Evolutionary conservation across 2,888 invertebrate species (phyloP), one percentile per base, ranked within the genome.

Genomic region (Allygus modestus): DNA sequence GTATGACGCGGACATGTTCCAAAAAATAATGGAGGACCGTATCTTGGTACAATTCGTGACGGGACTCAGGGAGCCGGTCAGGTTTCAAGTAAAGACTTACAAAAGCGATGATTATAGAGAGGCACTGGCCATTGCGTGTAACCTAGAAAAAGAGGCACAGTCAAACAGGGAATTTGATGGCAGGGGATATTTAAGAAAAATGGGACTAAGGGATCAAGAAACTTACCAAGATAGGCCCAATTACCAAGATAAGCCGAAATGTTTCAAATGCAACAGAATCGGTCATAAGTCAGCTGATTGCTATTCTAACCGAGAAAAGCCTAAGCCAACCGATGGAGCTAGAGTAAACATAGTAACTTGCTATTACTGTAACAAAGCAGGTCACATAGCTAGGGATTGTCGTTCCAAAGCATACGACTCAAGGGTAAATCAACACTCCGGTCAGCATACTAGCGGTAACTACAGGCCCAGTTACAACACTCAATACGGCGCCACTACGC

Each of bases 1-100:
- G 1, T 81, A 81, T 15, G 37, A 81, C 23, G 1, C 81, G n/a
- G 81, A 81, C 0, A 28, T 20, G 31, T 81, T 54, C 17, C 20
- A 51, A 20, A 58, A 54, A 61, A 81, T 81, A 15, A 81, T 54
- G 81, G 81, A 81, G 20, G 79, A 79, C 9, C 12, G 79, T 4
- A 51, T 79, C 5, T 23, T 79, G 15, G 46, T 46, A 2, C 17
- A 46, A 46, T 46, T 46, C 12, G 46, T 46, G 46, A 46, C 46
- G 17, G 51, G 77, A 17, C 46, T 77, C 12, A 77, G 77, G 20
- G 77, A 77, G 43, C 77, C 77, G 4, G 26, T 43, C 2, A 5
- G 77, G 11, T 77, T 77, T 43, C 77, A 77, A 77, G 77, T 77
- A 20, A 79, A 79, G n/a, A 17, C 51, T 1, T 31, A 31, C n/a